Evolutionary conservation across 2,888 invertebrate species (phyloP), one percentile per base, ranked within the genome.

Genomic region (Drosophila bunnanda): DNA sequence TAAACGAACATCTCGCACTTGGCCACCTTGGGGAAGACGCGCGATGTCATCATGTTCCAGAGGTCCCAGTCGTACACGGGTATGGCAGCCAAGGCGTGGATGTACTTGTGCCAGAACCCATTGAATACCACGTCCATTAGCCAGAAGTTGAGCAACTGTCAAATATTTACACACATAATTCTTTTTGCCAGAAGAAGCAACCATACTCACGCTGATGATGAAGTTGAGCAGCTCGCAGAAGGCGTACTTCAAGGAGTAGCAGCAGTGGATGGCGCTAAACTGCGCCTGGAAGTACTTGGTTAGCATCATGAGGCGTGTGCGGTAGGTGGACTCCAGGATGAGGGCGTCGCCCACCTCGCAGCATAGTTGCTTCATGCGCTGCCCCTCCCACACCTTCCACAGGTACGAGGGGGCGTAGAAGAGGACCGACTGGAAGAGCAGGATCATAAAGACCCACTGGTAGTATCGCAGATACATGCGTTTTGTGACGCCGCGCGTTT

Each of bases 1-100:
- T 95, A 97, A 90, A 96, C 96, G 93, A 96, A 95, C 93, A 97
- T 97, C 56, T 95, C 95, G 92, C 97, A 98, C 92, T 97, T 98
- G 17, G 97, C 97, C 53, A 97, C 95, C 95, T 96, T 91, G 46
- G 91, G 91, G 53, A 91, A 91, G n/a, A 91, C 82, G 12, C 82
- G 84, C 0, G 91, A 91, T 13, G 86, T 84, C 76, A 88, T 78
- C 56, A 82, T 58, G 60, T 91, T 90, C 91, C 91, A 91, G 1
- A 82, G 56, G 13, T 89, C 76, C 91, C 91, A 91, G 20, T 91
- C 80, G 62, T 88, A 88, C 0, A 80, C 75, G 34, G 90, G 80
- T 50, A 91, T 82, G 39, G 83, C 77, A 4, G 79, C 79, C 64
- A 91, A 43, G 0, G 90, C 90, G 25, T 89, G 77, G 0, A 85